Evolutionary conservation across 2,797 vertebrate species (phyloP).

Genomic region (Liparis tanakae): DNA sequence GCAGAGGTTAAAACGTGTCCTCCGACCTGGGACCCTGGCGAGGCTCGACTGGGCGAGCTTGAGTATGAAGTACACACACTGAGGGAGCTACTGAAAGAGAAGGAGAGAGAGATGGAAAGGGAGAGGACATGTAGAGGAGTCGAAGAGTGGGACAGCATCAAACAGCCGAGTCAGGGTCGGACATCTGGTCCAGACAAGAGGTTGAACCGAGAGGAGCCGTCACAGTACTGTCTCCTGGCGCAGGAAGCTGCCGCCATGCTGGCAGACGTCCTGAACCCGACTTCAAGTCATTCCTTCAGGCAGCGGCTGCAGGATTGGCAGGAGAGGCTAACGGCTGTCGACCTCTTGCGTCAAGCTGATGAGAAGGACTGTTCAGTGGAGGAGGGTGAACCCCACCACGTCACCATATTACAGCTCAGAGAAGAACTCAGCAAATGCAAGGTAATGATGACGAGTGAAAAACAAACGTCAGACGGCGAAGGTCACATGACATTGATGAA

Average conservation of each 20-base stretch:
- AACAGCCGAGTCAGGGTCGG: constrained; percentile 56
- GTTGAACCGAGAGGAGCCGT: constrained; percentile 72
- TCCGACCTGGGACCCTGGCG: constrained; percentile 80
- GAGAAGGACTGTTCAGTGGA: constrained; percentile 38
- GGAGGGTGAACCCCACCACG: constrained; percentile 61
- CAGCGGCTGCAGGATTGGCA: constrained; percentile 85
- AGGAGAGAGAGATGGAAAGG: constrained; percentile 79
- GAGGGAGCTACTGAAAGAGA: constrained; percentile 87
- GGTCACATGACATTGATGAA: neutral
- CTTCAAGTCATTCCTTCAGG: constrained; percentile 72
- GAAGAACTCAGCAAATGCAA: constrained; percentile 87
- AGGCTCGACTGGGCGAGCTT: constrained; percentile 86
- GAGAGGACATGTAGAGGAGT: constrained; percentile 49
- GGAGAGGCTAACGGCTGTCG: constrained; percentile 76
- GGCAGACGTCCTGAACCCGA: constrained; percentile 72
- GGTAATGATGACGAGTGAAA: constrained; percentile 70
- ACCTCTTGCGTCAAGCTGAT: constrained; percentile 57
- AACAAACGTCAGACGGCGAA: neutral
- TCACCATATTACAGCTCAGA: constrained; percentile 82
- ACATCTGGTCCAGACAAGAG: constrained; percentile 68
- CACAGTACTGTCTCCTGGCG: constrained; percentile 78
- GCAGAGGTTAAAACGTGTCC: constrained; percentile 36
- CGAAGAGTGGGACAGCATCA: constrained; percentile 54
- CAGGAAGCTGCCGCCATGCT: constrained; percentile 86
- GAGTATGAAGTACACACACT: constrained; percentile 87